A percentile compares a stretch with the other conserved stretches of the same genome.
Evolutionary conservation across 37 sponge, comb jelly and placozoan genomes (phyloP).

Genomic region (Spongia lamella): DNA sequence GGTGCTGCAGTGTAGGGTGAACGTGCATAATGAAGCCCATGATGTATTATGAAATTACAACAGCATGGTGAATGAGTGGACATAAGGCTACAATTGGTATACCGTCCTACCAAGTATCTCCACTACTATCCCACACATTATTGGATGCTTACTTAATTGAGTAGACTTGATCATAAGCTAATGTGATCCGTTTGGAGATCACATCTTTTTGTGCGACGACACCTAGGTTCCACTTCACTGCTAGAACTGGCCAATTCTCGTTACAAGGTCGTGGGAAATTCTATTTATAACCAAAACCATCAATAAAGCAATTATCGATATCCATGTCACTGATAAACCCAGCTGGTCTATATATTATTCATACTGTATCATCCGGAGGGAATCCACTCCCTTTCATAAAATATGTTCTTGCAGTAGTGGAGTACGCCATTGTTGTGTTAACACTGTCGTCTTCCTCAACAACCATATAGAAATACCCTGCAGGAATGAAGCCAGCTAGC

Average conservation of each 20-base stretch:
- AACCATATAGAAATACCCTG: slow-evolving; percentile 58
- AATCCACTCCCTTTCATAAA: slow-evolving; percentile 38
- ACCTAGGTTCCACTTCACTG: slow-evolving; percentile 72
- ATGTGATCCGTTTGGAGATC: slow-evolving; percentile 10
- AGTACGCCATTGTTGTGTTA: slow-evolving; percentile 28
- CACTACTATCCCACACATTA: not conserved
- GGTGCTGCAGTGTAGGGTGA: not conserved
- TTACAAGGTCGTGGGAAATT: slow-evolving; percentile 48
- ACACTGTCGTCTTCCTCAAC: slow-evolving; percentile 9
- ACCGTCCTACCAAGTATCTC: too few relatives aligned
- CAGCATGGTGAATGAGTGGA: too few relatives aligned
- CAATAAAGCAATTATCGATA: too few relatives aligned
- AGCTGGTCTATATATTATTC: not conserved
- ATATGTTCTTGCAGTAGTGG: not conserved
- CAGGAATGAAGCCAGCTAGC: too few relatives aligned
- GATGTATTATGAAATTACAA: too few relatives aligned
- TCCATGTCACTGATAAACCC: not conserved
- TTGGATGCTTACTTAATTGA: slow-evolving; percentile 31
- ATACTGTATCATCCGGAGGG: slow-evolving; percentile 46
- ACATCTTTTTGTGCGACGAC: slow-evolving; percentile 8
- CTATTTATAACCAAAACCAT: not conserved
- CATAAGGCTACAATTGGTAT: too few relatives aligned
- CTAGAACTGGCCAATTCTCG: slow-evolving; percentile 62
- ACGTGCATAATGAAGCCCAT: too few relatives aligned
- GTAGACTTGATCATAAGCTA: slow-evolving; percentile 64